Evolutionary conservation across 2,888 invertebrate species (phyloP).

Genomic region (Phania funesta): DNA sequence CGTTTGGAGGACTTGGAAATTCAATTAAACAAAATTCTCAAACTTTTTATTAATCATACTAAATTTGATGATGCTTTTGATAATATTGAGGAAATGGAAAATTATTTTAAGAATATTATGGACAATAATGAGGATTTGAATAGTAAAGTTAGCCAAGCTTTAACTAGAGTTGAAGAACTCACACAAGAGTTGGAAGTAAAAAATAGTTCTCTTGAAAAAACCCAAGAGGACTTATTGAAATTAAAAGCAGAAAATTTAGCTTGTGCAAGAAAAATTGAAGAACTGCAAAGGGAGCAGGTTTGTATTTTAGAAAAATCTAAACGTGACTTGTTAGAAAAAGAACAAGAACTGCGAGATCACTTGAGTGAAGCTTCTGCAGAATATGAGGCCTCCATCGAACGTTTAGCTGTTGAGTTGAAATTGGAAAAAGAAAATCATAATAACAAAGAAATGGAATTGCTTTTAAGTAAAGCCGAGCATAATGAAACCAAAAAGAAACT

Average conservation of each 20-base stretch:
- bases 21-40: not conserved
- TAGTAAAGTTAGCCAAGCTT: not conserved
- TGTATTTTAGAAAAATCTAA: conserved; percentile 46
- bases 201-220: not conserved
- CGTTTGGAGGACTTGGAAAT: not conserved
- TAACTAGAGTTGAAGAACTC: conserved; percentile 4
- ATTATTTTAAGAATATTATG: conserved; percentile 27
- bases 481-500: conserved; percentile 58
- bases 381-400: conserved; percentile 53
- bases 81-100: conserved; percentile 34
- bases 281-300: conserved; percentile 28
- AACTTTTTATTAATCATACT: not conserved
- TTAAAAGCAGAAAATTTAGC: not conserved
- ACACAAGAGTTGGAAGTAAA: not conserved
- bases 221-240: not conserved
- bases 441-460: conserved; percentile 61
- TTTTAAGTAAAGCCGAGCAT: conserved; percentile 57
- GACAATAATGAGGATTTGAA: conserved; percentile 40
- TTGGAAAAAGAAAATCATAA: conserved; percentile 52
- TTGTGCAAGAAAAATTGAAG: not conserved
- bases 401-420: conserved; percentile 53
- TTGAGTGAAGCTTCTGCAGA: conserved; percentile 43
- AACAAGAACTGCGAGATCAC: conserved; percentile 46
- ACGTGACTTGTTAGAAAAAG: conserved; percentile 48
- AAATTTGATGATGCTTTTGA: not conserved